These are phyloP conservation scores for Saccostrea cuccullata DNA, from an alignment of 1,140 invertebrate genomes.

Conservation along the genomic window DNA sequence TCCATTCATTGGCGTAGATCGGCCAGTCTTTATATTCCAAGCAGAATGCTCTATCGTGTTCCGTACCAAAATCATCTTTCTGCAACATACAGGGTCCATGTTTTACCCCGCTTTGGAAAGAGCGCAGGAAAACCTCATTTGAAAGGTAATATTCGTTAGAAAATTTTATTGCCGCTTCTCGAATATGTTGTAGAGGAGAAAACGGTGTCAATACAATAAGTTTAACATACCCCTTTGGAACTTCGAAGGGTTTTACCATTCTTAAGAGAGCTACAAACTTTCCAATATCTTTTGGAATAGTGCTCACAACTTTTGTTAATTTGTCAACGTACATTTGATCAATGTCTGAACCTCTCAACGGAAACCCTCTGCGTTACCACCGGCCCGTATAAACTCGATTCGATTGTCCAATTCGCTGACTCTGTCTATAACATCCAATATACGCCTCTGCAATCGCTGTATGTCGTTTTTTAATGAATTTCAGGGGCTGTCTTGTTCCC, in stretches of 20 bases:
- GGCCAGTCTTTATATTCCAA: slow-evolving; percentile 40
- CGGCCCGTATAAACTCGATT: neutral
- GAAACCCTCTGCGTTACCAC: slow-evolving; percentile 29
- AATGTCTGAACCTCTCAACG: neutral
- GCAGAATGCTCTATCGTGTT: slow-evolving; percentile 12
- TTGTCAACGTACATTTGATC: slow-evolving; percentile 23
- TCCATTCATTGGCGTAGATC: slow-evolving; percentile 43
- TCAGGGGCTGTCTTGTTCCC: no score
- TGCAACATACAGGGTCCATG: slow-evolving; percentile 1
- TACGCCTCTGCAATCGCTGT: neutral
- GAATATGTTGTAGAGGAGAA: neutral
- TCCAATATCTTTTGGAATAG: neutral
- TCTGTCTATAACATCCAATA: neutral
- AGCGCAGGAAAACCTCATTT: neutral
- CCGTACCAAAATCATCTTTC: neutral
- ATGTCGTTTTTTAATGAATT: no score
- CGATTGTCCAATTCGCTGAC: neutral
- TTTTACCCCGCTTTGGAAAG: neutral
- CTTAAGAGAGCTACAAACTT: neutral
- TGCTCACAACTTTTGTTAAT: neutral
- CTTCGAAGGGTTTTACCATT: neutral
- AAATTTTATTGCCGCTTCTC: neutral
- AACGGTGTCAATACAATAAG: neutral
- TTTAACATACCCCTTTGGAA: neutral
- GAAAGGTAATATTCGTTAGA: neutral